Base-by-base conservation (phyloP, 2,888 invertebrate species). In the Orgyia antiqua region DNA sequence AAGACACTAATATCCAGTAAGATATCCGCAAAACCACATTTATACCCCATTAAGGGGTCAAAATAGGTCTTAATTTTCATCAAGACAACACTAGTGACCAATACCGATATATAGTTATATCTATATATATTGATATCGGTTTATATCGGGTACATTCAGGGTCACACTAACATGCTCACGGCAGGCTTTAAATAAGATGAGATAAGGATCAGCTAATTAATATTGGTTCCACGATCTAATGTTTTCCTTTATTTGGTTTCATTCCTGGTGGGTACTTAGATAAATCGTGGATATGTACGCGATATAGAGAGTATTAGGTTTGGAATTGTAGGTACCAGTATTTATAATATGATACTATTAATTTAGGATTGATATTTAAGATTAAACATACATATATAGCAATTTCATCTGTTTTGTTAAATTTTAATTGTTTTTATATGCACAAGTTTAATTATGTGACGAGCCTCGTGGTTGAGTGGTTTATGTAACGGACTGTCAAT, bases 191-290 rank as follows among this genome's bases (percentile, higher is more conserved):
- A 59, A 56, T 59, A 58, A 49, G 42, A 44, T 26, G 31, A 45
- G 59, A 65, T 64, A 51, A 49, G 10, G 39, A 63, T 63, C 60
- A 50, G 37, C 60, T 65, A 63, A 65, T 68, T 64, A 65, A 63
- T 62, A 63, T 61, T 56, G 51, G 49, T 45, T 51, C 45, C 58
- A 51, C 51, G 53, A 52, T 45, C 54, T 47, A 45, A 45, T 42
- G 51, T 44, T 39, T 40, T 31, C 42, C 39, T 47, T 51, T 45
- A 48, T 46, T 49, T 43, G 45, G 45, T 42, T 47, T 36, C 42
- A 39, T 45, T 50, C 30, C 39, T 28, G 33, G 36, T 48, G 25
- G 31, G 29, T 29, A 23, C 25, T 31, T 29, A 26, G 21, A 36
- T 31, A 31, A 26, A 31, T 50, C 34, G 39, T 31, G 33, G 26